Evolutionary conservation across 1,140 invertebrate species (phyloP).

Genomic region (Delia radicum): DNA sequence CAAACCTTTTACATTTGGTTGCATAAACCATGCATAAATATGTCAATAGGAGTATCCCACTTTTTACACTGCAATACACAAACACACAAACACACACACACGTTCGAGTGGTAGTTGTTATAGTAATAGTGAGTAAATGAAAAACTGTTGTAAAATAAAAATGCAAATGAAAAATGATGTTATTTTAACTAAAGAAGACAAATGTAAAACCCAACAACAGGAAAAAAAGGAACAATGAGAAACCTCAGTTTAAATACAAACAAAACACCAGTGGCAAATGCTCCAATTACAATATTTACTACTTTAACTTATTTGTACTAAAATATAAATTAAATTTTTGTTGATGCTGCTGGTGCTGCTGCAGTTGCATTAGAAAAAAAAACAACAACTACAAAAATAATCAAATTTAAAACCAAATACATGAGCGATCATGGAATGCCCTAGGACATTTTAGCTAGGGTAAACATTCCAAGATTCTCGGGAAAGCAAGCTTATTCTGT

Average conservation of each 20-base stretch:
- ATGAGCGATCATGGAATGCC: no score
- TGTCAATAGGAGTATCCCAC: slow-evolving; percentile 19
- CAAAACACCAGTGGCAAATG: slow-evolving; percentile 11
- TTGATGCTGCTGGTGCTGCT: background rate
- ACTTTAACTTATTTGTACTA: background rate
- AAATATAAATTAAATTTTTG: background rate
- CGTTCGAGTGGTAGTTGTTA: background rate
- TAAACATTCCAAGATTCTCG: no score
- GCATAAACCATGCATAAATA: slow-evolving; percentile 11
- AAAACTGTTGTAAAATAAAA: background rate
- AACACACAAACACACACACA: background rate
- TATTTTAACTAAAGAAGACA: background rate
- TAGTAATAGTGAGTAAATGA: no score
- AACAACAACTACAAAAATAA: background rate
- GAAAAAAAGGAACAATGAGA: background rate
- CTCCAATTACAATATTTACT: slow-evolving; percentile 24
- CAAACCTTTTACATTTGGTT: background rate
- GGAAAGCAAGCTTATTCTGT: no score
- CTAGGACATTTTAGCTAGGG: no score
- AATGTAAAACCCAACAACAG: background rate
- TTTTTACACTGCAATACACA: background rate
- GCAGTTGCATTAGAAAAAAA: background rate
- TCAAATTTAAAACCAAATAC: no score
- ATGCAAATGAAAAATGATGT: background rate
- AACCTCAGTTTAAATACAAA: slow-evolving; percentile 1